Conservation (phyloP, 2,113 vertebrate species). For the Osmerus eperlanus region DNA sequence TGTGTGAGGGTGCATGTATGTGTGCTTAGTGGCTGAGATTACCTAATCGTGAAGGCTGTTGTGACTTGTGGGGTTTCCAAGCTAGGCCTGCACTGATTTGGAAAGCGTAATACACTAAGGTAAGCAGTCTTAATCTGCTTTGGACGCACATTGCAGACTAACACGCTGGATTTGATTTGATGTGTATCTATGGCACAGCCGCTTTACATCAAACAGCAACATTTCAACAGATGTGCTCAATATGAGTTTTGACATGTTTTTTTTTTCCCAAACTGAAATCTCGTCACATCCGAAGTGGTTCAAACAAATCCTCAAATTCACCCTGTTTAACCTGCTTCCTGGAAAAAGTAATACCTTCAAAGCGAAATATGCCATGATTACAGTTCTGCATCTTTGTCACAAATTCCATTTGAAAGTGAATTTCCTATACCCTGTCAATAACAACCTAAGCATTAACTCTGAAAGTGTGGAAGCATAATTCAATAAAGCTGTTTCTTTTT, state of each 20-base stretch:
- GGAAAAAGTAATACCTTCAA: slow-evolving; percentile 69
- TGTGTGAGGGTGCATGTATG: slow-evolving; percentile 17
- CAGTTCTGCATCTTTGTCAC: slow-evolving; percentile 65
- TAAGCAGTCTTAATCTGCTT: slow-evolving; percentile 62
- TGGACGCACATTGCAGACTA: slow-evolving; percentile 60
- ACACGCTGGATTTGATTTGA: slow-evolving; percentile 68
- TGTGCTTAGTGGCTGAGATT: slow-evolving; percentile 26
- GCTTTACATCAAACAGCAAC: slow-evolving; percentile 68
- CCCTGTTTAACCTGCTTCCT: slow-evolving; percentile 70
- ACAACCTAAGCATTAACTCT: slow-evolving; percentile 54
- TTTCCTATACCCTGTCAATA: slow-evolving; percentile 77
- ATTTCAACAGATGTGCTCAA: slow-evolving; percentile 74
- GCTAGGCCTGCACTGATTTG: slow-evolving; percentile 25
- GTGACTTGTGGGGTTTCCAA: slow-evolving; percentile 4
- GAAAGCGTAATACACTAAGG: slow-evolving; percentile 53
- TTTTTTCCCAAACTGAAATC: slow-evolving; percentile 51
- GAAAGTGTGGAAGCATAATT: slow-evolving; percentile 52
- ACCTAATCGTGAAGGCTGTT: slow-evolving; percentile 8
- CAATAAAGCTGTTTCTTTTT: slow-evolving; percentile 53
- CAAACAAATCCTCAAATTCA: slow-evolving; percentile 70
- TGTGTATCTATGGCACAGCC: slow-evolving; percentile 67
- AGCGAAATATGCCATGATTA: slow-evolving; percentile 74
- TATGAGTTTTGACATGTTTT: slow-evolving; percentile 70
- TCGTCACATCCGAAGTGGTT: slow-evolving; percentile 71
- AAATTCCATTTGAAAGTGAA: slow-evolving; percentile 77